Percentiles rank a stretch among this genome's conserved stretches.
These are phyloP conservation scores for Lepidocolaptes lacrymiger DNA, from an alignment of 2,797 vertebrate genomes.

Conservation along the genomic window DNA sequence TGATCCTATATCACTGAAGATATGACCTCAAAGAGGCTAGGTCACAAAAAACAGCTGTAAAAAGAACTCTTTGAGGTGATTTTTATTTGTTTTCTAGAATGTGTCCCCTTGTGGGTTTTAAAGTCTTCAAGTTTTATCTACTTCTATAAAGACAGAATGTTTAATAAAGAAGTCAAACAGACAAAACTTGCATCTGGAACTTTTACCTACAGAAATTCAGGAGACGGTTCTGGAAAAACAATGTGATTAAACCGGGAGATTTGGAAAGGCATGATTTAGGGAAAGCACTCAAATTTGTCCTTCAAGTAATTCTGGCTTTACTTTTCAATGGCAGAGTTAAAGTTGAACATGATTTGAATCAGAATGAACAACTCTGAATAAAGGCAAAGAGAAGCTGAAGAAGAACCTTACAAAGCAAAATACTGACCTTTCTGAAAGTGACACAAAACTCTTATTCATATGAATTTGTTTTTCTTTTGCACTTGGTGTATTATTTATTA, in stretches of 20 bases:
- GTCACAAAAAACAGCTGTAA: background rate
- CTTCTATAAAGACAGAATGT: background rate
- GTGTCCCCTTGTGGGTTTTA: background rate
- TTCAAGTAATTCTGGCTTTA: background rate
- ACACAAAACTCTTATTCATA: background rate
- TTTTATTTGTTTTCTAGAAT: constrained; percentile 14
- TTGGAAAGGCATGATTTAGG: background rate
- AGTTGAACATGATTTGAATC: background rate
- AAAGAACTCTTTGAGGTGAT: background rate
- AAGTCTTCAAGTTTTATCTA: background rate
- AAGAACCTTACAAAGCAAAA: background rate
- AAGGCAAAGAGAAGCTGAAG: background rate
- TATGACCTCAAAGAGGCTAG: background rate
- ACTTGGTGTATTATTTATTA: background rate
- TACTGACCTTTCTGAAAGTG: background rate
- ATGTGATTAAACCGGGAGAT: background rate
- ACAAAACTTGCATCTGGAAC: background rate
- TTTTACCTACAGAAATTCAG: background rate
- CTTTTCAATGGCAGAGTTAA: background rate
- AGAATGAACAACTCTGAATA: background rate
- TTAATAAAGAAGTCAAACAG: background rate
- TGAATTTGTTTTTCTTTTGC: background rate
- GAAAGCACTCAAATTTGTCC: background rate
- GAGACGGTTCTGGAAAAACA: background rate
- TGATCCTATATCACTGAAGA: background rate